These are phyloP conservation scores for Avahi laniger DNA, from an alignment of 2,797 vertebrate genomes.

Conservation along the genomic window DNA sequence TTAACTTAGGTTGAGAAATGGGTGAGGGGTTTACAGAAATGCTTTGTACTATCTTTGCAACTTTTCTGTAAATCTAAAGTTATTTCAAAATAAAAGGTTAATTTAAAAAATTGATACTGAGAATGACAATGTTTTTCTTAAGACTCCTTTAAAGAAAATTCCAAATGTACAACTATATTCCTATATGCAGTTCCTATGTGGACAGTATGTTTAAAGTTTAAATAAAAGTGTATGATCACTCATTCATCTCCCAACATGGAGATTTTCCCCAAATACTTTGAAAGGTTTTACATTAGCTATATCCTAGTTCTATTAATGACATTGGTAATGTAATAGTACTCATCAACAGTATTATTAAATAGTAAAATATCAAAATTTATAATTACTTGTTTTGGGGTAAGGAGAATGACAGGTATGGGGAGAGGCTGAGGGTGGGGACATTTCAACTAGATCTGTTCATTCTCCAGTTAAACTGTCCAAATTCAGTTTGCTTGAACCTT, in stretches of 20 bases:
- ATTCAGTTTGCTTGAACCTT: neutral
- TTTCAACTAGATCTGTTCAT: slow-evolving; percentile 32
- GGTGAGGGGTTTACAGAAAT: neutral
- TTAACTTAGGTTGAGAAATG: neutral
- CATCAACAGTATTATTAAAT: slow-evolving; percentile 58
- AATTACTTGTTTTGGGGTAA: slow-evolving; percentile 41
- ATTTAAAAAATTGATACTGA: slow-evolving; percentile 42
- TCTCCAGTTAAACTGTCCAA: slow-evolving; percentile 45
- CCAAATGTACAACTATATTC: slow-evolving; percentile 51
- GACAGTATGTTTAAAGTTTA: slow-evolving; percentile 58
- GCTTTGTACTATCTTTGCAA: neutral
- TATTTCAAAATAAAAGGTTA: slow-evolving; percentile 4
- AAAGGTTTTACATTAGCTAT: slow-evolving; percentile 71
- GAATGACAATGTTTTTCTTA: slow-evolving; percentile 43
- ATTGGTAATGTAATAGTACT: slow-evolving; percentile 64
- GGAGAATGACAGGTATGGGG: neutral
- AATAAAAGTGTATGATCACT: no score
- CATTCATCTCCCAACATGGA: slow-evolving; percentile 65
- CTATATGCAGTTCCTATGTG: neutral
- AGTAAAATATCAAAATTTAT: slow-evolving; percentile 54
- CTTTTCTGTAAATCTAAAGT: neutral
- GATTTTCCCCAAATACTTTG: slow-evolving; percentile 60
- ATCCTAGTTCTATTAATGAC: slow-evolving; percentile 56
- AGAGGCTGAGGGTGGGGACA: neutral
- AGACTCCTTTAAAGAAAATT: slow-evolving; percentile 70